Percentiles rank a stretch among this genome's conserved stretches.
phyloP scores from a whole-genome alignment of 2,113 vertebrate species.

The Albula goreensis region DNA sequence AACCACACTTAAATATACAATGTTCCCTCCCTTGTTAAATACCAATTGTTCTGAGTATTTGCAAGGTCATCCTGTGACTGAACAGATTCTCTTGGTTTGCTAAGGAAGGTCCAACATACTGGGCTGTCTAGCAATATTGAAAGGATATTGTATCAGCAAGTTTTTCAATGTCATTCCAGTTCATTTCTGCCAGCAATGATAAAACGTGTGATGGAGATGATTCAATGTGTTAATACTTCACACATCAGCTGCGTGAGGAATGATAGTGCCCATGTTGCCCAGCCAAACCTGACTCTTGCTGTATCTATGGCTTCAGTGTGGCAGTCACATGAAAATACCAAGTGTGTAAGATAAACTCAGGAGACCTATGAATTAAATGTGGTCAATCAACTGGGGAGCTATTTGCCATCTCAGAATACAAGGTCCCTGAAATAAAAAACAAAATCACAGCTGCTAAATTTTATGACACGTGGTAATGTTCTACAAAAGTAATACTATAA shows the following conservation, averaged over 20 bases:
- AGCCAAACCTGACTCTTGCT: slow-evolving; percentile 1
- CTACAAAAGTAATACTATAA: not conserved
- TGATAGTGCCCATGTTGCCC: not conserved
- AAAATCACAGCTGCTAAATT: not conserved
- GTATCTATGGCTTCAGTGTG: not conserved
- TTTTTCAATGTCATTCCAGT: slow-evolving; percentile 40
- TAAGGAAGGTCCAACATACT: not conserved
- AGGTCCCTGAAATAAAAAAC: not conserved
- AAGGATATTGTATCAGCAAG: slow-evolving; percentile 44
- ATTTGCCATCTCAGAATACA: not conserved
- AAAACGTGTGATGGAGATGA: not conserved
- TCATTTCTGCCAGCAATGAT: slow-evolving; percentile 33
- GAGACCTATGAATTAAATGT: not conserved
- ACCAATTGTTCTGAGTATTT: not conserved
- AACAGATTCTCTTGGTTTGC: not conserved
- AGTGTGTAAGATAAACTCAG: not conserved
- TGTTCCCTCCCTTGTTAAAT: no score
- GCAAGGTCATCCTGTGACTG: not conserved
- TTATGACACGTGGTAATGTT: not conserved
- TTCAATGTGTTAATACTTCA: not conserved
- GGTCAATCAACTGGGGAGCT: not conserved
- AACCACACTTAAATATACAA: no score
- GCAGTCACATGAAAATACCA: not conserved
- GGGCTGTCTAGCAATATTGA: slow-evolving; percentile 34
- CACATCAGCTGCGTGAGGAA: not conserved